Conservation (phyloP, 2,888 invertebrate species). For the Synanthedon andrenaeformis region DNA sequence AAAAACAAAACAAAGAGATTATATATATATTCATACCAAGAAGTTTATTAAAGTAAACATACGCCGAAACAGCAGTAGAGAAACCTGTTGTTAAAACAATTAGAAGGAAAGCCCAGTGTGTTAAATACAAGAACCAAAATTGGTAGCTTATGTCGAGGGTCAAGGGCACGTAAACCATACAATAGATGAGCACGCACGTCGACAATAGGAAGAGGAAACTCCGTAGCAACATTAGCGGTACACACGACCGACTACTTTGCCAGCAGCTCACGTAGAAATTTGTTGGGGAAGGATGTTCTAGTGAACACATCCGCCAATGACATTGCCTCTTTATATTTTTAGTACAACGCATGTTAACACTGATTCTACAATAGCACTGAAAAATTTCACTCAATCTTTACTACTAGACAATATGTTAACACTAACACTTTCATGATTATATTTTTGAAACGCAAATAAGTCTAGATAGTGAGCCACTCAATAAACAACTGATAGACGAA, state of each 20-base stretch:
- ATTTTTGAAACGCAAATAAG: neutral
- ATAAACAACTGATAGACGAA: conserved; percentile 27
- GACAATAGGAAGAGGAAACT: conserved; percentile 36
- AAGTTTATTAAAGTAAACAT: conserved; percentile 30
- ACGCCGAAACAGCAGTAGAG: conserved; percentile 35
- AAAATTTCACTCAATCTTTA: neutral
- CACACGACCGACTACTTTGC: conserved; percentile 35
- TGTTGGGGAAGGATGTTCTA: conserved; percentile 34
- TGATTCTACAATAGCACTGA: neutral
- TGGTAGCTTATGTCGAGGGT: conserved; percentile 23
- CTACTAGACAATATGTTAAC: neutral
- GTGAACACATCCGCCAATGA: conserved; percentile 30
- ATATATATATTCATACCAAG: conserved; percentile 28
- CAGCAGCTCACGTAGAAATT: conserved; percentile 50
- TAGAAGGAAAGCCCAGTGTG: conserved; percentile 53
- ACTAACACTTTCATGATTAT: neutral
- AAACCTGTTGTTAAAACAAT: conserved; percentile 34
- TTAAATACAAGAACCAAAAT: conserved; percentile 59
- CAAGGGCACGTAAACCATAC: conserved; percentile 23
- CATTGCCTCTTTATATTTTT: conserved; percentile 22
- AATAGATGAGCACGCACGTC: conserved; percentile 28
- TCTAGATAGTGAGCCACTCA: conserved; percentile 15
- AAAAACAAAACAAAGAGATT: neutral
- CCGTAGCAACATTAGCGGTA: conserved; percentile 30
- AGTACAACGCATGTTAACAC: conserved; percentile 17